These are phyloP conservation scores for Enteromius unitaeniatus DNA, from an alignment of 2,797 vertebrate genomes.

Conservation along the genomic window DNA sequence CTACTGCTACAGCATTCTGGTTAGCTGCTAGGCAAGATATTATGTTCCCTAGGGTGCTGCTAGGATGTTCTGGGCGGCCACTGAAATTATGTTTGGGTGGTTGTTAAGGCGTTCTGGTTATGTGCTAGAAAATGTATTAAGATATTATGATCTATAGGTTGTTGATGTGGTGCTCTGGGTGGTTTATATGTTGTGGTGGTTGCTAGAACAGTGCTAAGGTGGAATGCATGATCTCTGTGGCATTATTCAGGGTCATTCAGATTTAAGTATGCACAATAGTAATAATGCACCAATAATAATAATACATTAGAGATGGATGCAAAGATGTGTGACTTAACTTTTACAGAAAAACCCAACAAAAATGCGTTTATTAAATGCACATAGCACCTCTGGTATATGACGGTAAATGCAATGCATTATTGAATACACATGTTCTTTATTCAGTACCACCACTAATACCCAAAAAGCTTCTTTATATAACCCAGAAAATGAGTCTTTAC, in stretches of 20 bases:
- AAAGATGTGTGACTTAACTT: conserved; percentile 12
- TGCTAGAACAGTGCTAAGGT: not conserved
- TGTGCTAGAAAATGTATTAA: not conserved
- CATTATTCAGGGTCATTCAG: not conserved
- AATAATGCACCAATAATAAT: conserved; percentile 20
- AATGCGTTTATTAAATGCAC: not conserved
- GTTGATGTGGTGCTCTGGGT: not conserved
- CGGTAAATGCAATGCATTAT: not conserved
- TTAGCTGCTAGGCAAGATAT: not conserved
- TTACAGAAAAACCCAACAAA: not conserved
- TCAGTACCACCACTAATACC: not conserved
- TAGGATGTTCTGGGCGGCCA: not conserved
- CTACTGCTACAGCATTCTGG: not conserved
- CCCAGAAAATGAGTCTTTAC: conserved; percentile 13
- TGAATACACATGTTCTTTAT: conserved; percentile 4
- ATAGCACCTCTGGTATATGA: not conserved
- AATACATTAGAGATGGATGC: conserved; percentile 23
- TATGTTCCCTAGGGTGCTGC: not conserved
- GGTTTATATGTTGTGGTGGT: not conserved
- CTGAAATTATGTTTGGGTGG: not conserved
- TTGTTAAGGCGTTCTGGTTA: not conserved
- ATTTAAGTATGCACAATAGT: not conserved
- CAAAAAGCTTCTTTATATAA: conserved; percentile 12
- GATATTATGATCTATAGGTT: not conserved
- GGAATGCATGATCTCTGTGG: not conserved